These are phyloP conservation scores for Clarias laeviceps DNA, from an alignment of 2,797 vertebrate species.

Conservation along the genomic window DNA sequence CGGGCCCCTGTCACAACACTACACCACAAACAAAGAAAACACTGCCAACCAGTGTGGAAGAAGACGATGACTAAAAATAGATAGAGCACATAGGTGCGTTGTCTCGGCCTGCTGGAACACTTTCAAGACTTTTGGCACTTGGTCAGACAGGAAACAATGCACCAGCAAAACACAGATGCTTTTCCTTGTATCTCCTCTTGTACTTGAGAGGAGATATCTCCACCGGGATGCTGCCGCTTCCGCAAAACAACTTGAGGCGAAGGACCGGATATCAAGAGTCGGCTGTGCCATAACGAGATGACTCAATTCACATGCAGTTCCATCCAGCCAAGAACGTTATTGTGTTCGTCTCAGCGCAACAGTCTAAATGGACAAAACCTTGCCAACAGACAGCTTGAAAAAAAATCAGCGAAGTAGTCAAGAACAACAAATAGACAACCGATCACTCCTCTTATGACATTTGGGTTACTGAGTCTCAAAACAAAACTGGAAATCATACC, in stretches of 20 bases:
- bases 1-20: slow-evolving; percentile 74
- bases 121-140: slow-evolving; percentile 54
- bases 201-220: slow-evolving; percentile 45
- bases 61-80: slow-evolving; percentile 70
- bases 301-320: neutral
- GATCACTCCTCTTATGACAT: neutral
- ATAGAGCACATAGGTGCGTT: slow-evolving; percentile 12
- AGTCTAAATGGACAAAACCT: neutral
- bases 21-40: slow-evolving; percentile 67
- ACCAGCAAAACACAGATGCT: slow-evolving; percentile 32
- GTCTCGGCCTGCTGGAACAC: slow-evolving; percentile 40
- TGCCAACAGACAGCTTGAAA: slow-evolving; percentile 16
- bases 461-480: neutral
- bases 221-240: slow-evolving; percentile 59
- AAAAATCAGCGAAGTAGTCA: neutral
- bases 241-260: slow-evolving; percentile 53
- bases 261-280: neutral
- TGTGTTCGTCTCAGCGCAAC: neutral
- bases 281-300: neutral
- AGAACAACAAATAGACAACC: no score
- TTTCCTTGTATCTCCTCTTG: slow-evolving; percentile 37
- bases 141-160: slow-evolving; percentile 51
- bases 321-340: neutral
- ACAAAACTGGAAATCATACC: neutral
- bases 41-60: slow-evolving; percentile 59